Evolutionary conservation across 2,797 vertebrate genomes (phyloP).

Genomic region (Oreochromis mossambicus): DNA sequence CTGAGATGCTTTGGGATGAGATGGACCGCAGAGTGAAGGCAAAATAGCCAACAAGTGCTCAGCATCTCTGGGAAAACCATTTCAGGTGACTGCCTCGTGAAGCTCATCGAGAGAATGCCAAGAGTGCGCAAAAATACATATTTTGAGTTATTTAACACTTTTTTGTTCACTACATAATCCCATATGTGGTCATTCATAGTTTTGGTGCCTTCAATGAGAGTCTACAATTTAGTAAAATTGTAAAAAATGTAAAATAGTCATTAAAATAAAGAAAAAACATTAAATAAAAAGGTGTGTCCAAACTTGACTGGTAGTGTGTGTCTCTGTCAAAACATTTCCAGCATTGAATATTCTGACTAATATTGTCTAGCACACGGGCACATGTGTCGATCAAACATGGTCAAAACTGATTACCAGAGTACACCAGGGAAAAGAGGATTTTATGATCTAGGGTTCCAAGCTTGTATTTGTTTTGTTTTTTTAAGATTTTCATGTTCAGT

Average conservation of each 20-base stretch:
- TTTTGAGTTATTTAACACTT: background rate
- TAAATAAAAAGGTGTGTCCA: background rate
- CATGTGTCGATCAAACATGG: background rate
- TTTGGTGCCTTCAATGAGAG: background rate
- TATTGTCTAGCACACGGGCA: background rate
- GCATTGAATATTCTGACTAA: background rate
- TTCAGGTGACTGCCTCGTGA: no score
- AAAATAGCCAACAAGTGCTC: background rate
- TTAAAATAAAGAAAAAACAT: background rate
- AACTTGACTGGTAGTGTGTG: background rate
- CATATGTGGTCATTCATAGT: background rate
- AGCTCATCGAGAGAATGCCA: no score
- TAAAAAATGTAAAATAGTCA: background rate
- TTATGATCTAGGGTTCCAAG: background rate
- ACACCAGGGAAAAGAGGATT: background rate
- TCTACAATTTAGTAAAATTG: background rate
- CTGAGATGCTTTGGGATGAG: background rate
- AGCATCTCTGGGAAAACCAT: no score
- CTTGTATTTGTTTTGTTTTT: background rate
- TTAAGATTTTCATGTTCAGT: background rate
- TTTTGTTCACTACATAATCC: background rate
- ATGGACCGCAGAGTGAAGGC: background rate
- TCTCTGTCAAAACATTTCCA: background rate
- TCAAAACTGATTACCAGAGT: background rate
- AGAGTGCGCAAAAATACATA: background rate